Evolutionary conservation across 2,888 invertebrate species (phyloP), one percentile per base, ranked within the genome.

Genomic region (Monoplex corrugatus): DNA sequence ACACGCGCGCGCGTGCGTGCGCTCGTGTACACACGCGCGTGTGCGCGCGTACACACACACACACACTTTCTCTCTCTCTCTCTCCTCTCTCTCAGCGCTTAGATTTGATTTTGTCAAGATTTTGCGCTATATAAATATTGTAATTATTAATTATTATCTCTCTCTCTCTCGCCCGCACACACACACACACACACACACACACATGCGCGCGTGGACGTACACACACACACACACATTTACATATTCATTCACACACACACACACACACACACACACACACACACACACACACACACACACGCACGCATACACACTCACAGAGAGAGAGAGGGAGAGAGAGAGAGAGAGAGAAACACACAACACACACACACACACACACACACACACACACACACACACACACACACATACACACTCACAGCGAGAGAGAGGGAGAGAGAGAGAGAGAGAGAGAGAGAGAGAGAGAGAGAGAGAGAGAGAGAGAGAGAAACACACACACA

Each of bases 401-500:
- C 72, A 87, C 19, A 72, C 72, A 72, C 23, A 68, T n/a, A 87
- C 23, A 87, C 43, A 43, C 32, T 32, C 72, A 72, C 32, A 72
- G 32, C n/a, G 10, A 72, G 23, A 63, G 23, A 13, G 23, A 8
- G 28, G 63, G 23, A 63, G 63, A 16, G 63, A 63, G 63, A 16
- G 40, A 87, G 72, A 68, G 75, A 87, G 32, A 75, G 72, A 87
- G 75, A 87, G 28, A 87, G 32, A 87, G 44, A 75, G 75, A 75
- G 75, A 87, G 72, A 87, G 43, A 72, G 75, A 68, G 44, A 38
- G n/a, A 72, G n/a, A 32, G 72, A 87, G 68, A 87, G 87, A 87
- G n/a, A 87, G 32, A 72, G 0, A n/a, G 44, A 32, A 75, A 6
- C 40, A 75, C 28, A 0, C 5, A 68, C 44, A n/a, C 28, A 44